Percentiles rank a stretch among this genome's conserved stretches.
These are phyloP conservation scores for Orthosia cruda DNA, from an alignment of 2,888 invertebrate genomes.

Conservation along the genomic window DNA sequence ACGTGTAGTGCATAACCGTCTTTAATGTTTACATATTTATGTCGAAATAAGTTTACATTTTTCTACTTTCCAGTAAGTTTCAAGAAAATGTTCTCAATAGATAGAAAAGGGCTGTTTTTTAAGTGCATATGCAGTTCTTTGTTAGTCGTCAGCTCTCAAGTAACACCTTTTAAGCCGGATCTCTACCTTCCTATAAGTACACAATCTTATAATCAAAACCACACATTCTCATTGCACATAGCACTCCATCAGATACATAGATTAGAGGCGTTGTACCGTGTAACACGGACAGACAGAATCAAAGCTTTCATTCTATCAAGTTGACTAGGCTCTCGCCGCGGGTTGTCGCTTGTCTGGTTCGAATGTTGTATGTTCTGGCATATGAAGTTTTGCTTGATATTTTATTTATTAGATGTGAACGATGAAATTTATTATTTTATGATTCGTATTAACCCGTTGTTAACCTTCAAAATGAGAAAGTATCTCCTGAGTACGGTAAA, in stretches of 20 bases:
- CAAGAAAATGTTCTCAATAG: too few relatives aligned
- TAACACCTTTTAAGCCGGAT: slow-evolving; percentile 6
- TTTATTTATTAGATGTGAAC: slow-evolving; percentile 22
- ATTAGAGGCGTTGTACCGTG: slow-evolving; percentile 48
- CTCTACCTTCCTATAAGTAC: neutral
- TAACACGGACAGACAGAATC: slow-evolving; percentile 51
- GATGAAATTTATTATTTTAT: neutral
- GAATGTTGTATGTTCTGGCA: slow-evolving; percentile 27
- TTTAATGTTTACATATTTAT: too few relatives aligned
- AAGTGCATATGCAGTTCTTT: too few relatives aligned
- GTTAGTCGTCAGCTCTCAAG: too few relatives aligned
- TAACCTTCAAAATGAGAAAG: neutral
- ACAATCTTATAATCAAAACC: neutral
- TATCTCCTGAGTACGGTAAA: neutral
- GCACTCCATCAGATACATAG: slow-evolving; percentile 12
- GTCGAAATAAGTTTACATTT: too few relatives aligned
- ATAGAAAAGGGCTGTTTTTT: too few relatives aligned
- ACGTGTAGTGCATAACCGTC: too few relatives aligned
- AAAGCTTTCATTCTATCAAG: slow-evolving; percentile 23
- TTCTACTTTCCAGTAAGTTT: too few relatives aligned
- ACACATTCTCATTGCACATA: slow-evolving; percentile 4
- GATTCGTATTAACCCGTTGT: neutral
- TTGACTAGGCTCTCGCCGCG: slow-evolving; percentile 24
- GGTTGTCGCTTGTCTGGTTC: slow-evolving; percentile 35
- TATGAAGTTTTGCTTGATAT: slow-evolving; percentile 3